phyloP scores from a whole-genome alignment of 1,140 invertebrate genomes.

The Bathynomus jamesi region DNA sequence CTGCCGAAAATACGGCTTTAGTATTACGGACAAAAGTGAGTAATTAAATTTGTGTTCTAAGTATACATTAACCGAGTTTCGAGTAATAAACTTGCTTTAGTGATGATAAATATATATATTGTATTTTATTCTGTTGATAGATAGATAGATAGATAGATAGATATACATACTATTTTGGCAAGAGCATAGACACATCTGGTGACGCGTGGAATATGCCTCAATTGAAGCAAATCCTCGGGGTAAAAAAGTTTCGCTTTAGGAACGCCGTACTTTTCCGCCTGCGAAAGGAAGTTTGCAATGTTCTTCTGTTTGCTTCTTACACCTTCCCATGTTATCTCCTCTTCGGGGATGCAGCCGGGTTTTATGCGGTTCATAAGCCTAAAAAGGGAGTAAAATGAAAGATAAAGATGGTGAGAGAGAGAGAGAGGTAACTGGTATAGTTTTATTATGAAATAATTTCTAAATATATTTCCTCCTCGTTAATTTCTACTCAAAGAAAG shows the following conservation, averaged over 20 bases:
- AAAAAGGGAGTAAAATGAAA: neutral
- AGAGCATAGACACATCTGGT: slow-evolving; percentile 41
- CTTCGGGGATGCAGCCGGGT: slow-evolving; percentile 37
- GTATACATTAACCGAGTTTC: no score
- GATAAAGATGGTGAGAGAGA: no score
- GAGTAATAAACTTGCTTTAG: neutral
- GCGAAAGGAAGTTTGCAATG: slow-evolving; percentile 39
- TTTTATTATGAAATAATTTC: no score
- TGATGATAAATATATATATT: neutral
- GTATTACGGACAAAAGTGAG: no score
- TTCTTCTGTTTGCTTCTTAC: slow-evolving; percentile 39
- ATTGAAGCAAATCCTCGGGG: slow-evolving; percentile 40
- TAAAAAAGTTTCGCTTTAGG: slow-evolving; percentile 40
- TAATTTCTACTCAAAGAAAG: no score
- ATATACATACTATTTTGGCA: slow-evolving; percentile 38
- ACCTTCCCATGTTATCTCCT: slow-evolving; percentile 37
- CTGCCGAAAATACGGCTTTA: no score
- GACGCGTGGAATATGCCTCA: slow-evolving; percentile 40
- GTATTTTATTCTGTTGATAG: no score
- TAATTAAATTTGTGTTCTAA: no score
- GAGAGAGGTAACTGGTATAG: no score
- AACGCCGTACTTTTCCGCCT: slow-evolving; percentile 39
- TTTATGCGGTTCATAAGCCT: slow-evolving; percentile 41
- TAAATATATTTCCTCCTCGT: no score
- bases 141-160: neutral